Evolutionary conservation across 2,888 invertebrate species (phyloP), one percentile per base, ranked within the genome.

Genomic region (Sphaerophoria rueppellii): DNA sequence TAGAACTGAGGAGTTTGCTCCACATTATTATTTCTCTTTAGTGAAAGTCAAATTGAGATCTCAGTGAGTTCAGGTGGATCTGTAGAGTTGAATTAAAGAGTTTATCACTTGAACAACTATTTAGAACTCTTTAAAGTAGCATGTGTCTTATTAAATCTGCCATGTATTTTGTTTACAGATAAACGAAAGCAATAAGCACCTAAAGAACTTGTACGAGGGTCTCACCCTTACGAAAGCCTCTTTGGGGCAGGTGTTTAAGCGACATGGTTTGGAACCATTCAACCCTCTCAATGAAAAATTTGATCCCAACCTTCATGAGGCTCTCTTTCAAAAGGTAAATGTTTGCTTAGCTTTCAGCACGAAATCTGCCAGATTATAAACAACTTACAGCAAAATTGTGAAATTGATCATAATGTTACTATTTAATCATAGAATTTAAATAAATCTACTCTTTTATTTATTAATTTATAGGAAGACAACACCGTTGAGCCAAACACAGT

Each of bases 261-360:
- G 97, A 80, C 98, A 99, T 92, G 99, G 99, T 0, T 92, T 99
- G 43, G 94, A 95, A 63, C 93, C 95, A n/a, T 95, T 99, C 34
- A 95, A 97, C 89, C 99, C 99, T 4, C 89, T 98, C 0, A 95
- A 98, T 87, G 96, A 98, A 89, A 98, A 98, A 90, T 99, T 99
- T 92, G 96, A 99, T 92, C 99, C 99, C 0, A 98, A 99, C 91
- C 93, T 96, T 67, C 99, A 99, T 89, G 99, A 99, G 92, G 99
- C 99, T 0, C 92, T 99, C 48, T 99, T 98, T 92, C 96, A 98
- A 92, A 97, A 98, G 93, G 96, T 96, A 92, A 11, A 46, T 11
- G 4, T 43, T 7, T 11, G 9, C 4, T 9, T 43, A 0, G 3
- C 12, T 43, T 43, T 43, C 12, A 9, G 9, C 12, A 43, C 4